Conservation (phyloP, 1,140 invertebrate genomes). For the Heliconius congener region DNA sequence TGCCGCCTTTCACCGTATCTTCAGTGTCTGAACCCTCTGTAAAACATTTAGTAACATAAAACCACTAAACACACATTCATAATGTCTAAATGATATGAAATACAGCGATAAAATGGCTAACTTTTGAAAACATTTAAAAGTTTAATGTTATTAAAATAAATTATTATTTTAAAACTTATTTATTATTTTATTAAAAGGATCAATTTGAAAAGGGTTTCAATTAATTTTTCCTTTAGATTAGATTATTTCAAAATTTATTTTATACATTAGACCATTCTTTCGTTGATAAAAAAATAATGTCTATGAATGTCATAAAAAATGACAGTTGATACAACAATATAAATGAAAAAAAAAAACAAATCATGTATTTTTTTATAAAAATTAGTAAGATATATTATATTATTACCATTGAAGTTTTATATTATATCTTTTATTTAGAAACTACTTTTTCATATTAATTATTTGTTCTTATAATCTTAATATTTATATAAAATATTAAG, state of each 20-base stretch:
- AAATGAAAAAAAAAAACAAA: not conserved
- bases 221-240: too few relatives aligned
- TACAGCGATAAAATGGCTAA: not conserved
- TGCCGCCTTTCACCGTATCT: slow-evolving; percentile 66
- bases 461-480: too few relatives aligned
- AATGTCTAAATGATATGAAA: slow-evolving; percentile 11
- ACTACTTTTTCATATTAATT: too few relatives aligned
- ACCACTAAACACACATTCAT: slow-evolving; percentile 41
- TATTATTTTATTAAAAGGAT: too few relatives aligned
- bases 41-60: slow-evolving; percentile 63
- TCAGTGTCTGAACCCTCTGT: slow-evolving; percentile 77
- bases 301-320: not conserved
- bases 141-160: not conserved
- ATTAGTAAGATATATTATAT: too few relatives aligned
- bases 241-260: too few relatives aligned
- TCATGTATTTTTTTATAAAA: too few relatives aligned
- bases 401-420: too few relatives aligned
- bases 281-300: not conserved
- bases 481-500: too few relatives aligned
- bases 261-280: not conserved
- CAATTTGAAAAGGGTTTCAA: too few relatives aligned
- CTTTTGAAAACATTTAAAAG: not conserved
- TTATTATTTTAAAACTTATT: too few relatives aligned
- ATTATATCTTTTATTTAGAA: not conserved
- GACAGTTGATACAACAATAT: not conserved